Evolutionary conservation across 1,140 invertebrate species (phyloP).

Genomic region (Fopius arisanus): DNA sequence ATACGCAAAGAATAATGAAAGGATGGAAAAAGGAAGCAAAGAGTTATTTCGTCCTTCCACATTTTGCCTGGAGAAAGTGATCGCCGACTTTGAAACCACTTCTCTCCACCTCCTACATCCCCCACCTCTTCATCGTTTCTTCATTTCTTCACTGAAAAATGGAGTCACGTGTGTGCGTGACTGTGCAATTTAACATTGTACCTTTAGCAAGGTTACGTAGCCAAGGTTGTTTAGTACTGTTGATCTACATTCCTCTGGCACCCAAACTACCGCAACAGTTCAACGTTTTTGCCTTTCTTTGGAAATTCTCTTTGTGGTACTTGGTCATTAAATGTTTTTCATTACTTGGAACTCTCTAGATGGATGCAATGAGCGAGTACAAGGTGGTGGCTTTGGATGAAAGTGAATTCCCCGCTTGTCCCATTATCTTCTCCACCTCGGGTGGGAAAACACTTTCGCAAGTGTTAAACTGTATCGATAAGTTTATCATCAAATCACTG

Average conservation of each 20-base stretch:
- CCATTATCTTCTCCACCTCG: neutral
- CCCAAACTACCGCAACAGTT: neutral
- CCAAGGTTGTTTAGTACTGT: constrained; percentile 7
- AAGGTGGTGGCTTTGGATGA: neutral
- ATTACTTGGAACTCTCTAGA: neutral
- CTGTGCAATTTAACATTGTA: neutral
- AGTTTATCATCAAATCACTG: neutral
- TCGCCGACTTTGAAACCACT: neutral
- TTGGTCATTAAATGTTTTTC: too few relatives aligned
- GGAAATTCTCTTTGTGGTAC: too few relatives aligned
- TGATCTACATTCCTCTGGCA: neutral
- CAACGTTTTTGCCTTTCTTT: too few relatives aligned
- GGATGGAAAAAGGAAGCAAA: constrained; percentile 16
- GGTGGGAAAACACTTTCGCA: neutral
- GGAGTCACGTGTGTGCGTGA: neutral
- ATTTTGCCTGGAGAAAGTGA: constrained; percentile 2
- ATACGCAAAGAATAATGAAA: constrained; percentile 16
- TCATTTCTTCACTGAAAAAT: neutral
- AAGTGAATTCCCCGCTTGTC: neutral
- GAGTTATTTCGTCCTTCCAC: constrained; percentile 28
- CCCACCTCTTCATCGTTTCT: neutral
- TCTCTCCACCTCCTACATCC: neutral
- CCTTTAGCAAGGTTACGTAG: constrained; percentile 4
- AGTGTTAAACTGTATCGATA: neutral
- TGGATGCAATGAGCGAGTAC: neutral